Conservation (phyloP, 2,113 vertebrate species). For the Chaetura pelagica region DNA sequence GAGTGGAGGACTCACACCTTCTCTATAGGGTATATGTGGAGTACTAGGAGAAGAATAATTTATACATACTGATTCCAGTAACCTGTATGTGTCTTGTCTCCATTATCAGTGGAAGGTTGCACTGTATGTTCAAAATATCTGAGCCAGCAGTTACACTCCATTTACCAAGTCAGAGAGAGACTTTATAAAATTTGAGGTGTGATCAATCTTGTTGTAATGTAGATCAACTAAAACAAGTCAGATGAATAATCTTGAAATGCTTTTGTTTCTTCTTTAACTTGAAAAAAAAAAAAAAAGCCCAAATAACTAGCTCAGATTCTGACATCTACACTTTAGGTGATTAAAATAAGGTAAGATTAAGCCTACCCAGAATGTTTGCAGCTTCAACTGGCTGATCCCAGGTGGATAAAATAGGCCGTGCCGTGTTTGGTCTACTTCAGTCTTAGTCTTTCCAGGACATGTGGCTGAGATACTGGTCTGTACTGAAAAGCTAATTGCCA, state of each 20-base stretch:
- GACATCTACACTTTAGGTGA: neutral
- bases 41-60: neutral
- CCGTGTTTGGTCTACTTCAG: neutral
- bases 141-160: neutral
- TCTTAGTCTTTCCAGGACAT: neutral
- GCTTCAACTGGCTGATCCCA: neutral
- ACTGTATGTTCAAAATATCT: neutral
- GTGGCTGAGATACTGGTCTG: neutral
- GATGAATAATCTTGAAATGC: neutral
- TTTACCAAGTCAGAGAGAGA: neutral
- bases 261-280: neutral
- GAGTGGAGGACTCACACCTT: neutral
- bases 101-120: neutral
- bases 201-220: neutral
- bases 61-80: neutral
- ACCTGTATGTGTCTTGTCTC: neutral
- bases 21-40: neutral
- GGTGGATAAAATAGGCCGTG: neutral
- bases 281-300: neutral
- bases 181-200: neutral
- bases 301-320: neutral
- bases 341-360: neutral
- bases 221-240: neutral
- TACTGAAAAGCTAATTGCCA: neutral
- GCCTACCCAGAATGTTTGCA: neutral